Base-by-base conservation (phyloP, 2,888 invertebrate genomes). In the Phengaris alcon region DNA sequence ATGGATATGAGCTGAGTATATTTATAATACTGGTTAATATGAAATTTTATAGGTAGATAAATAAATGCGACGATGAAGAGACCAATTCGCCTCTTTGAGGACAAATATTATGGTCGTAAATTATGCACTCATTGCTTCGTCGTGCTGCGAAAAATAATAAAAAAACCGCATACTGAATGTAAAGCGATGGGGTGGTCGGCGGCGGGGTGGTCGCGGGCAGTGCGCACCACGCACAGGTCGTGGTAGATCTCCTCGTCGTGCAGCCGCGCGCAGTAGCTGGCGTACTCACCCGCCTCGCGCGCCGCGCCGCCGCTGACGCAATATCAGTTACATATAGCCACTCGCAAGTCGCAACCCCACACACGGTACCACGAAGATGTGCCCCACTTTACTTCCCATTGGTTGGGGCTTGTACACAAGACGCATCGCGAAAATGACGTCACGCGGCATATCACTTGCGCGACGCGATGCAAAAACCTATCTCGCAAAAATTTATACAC, bases 191-290 rank as follows among this genome's bases (percentile, higher is more conserved):
- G 86, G 75, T 82, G 81, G 77, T 79, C 81, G 76, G 80, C 80
- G 86, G 92, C 90, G 88, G 93, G 93, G 88, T 91, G 92, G 84
- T 91, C 93, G 86, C 91, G 89, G 83, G 89, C 90, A 82, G 90
- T 91, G 91, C 95, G 94, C 86, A 97, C 95, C 83, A 96, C 96
- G 95, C 97, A 97, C 87, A 98, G 95, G 95, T 98, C 98, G 94
- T 98, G 98, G 95, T 98, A 98, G 91, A 98, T 97, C 94, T 98
- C 97, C 90, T 98, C 98, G 88, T 97, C 97, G 93, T 96, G 96
- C 86, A 95, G 94, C 90, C 96, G 95, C 89, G 96, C 95, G 94
- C 95, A 95, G 92, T 94, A 95, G 90, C 94, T 95, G 84, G 95
- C 94, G 88, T 95, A 96, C 86, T 95, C 95, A 83, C 94, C 86